Evolutionary conservation across 2,888 invertebrate genomes (phyloP), one percentile per base, ranked within the genome.

Genomic region (Anaspis maculata): DNA sequence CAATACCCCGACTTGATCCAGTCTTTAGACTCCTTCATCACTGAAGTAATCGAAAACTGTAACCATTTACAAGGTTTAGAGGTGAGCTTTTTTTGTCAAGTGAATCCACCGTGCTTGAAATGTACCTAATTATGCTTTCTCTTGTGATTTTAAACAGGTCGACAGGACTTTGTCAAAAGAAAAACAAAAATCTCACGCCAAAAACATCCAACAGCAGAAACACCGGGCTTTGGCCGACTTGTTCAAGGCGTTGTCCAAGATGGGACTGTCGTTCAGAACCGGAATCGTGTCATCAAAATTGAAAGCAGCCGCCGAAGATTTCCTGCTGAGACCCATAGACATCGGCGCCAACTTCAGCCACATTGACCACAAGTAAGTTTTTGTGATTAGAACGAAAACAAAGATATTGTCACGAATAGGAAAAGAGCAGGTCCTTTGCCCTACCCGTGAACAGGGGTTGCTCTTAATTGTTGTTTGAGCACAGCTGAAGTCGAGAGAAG

Each of bases 171-270:
- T 76, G 2, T 69, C 79, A 0, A 79, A 83, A 53, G 71, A 74
- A 1, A 84, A 85, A 52, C 88, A 88, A 59, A 80, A 78, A 41
- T 76, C 86, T 0, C 79, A 80, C 60, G 83, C 83, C 0, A 88
- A 87, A 56, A 79, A 78, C 57, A 81, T 89, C 30, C 70, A 90
- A 3, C 83, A 86, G 52, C 84, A 86, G 53, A 94, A 92, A 61
- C 79, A 86, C 15, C 82, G 87, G 65, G 81, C 84, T 0, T 64
- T 96, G 1, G 76, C 87, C 0, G 90, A 92, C 62, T 70, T 95
- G 25, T 95, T 94, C 61, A 88, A 86, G 59, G 72, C 74, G 13
- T 66, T 97, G 1, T 62, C 74, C 1, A 75, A 74, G 37, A 70
- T 85, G 44, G 90, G 92, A 0, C 60, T 94, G 2, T 90, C 85